Evolutionary conservation across 2,113 vertebrate genomes (phyloP).

Genomic region (Nerophis ophidion): DNA sequence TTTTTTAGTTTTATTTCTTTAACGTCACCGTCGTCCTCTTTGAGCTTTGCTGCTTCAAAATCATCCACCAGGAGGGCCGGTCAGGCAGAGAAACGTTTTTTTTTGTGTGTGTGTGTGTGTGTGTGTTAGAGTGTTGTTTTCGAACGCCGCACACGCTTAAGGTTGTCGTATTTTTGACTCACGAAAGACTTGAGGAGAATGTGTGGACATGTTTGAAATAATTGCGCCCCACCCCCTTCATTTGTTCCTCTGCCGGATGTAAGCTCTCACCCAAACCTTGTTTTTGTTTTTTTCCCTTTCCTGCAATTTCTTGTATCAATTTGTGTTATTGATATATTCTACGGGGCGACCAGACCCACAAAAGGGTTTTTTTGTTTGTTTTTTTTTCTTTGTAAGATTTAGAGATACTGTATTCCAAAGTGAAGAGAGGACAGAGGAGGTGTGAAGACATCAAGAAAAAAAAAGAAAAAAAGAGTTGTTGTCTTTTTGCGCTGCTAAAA

Average conservation of each 20-base stretch:
- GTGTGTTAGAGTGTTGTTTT: background rate
- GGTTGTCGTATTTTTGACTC: slow-evolving; percentile 19
- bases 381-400: slow-evolving; percentile 65
- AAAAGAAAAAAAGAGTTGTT: slow-evolving; percentile 75
- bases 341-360: slow-evolving; percentile 70
- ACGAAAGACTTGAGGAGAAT: slow-evolving; percentile 47
- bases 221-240: slow-evolving; percentile 38
- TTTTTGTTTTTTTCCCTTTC: slow-evolving; percentile 57
- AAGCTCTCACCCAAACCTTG: slow-evolving; percentile 61
- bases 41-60: slow-evolving; percentile 62
- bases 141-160: slow-evolving; percentile 44
- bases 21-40: slow-evolving; percentile 29
- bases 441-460: slow-evolving; percentile 81
- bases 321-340: slow-evolving; percentile 57
- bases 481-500: slow-evolving; percentile 98
- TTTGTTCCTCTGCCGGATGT: slow-evolving; percentile 51
- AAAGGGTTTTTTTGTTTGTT: slow-evolving; percentile 49
- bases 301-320: slow-evolving; percentile 61
- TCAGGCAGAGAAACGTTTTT: slow-evolving; percentile 33
- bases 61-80: slow-evolving; percentile 46
- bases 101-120: background rate
- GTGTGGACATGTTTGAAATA: slow-evolving; percentile 30
- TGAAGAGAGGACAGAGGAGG: slow-evolving; percentile 76
- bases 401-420: slow-evolving; percentile 85
- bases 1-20: slow-evolving; percentile 45